Conservation (phyloP, 2,113 vertebrate genomes). For the Paraplagusia blochii region DNA sequence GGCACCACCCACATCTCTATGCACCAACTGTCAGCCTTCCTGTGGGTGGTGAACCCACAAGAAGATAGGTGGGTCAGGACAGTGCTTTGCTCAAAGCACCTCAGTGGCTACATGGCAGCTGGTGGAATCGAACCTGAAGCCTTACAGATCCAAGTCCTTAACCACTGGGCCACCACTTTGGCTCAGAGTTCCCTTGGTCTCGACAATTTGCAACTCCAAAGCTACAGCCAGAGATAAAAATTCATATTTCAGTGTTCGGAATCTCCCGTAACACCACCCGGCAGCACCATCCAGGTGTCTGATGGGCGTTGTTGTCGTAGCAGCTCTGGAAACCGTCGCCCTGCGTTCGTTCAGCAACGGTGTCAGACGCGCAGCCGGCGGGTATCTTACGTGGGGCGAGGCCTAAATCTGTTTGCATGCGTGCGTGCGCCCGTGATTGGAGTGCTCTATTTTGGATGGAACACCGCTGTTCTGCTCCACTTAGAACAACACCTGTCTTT, state of each 20-base stretch:
- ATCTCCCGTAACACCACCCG: constrained; percentile 1
- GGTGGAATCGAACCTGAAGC: too few species aligned
- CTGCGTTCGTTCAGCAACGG: constrained; percentile 24
- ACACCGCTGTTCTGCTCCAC: constrained; percentile 53
- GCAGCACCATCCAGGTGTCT: neutral
- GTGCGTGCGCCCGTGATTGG: constrained; percentile 22
- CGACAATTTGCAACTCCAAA: constrained; percentile 2
- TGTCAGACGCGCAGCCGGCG: too few species aligned
- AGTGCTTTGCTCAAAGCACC: too few species aligned
- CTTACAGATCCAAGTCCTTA: too few species aligned
- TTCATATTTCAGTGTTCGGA: constrained; percentile 29
- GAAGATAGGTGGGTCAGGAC: too few species aligned
- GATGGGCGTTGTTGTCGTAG: neutral
- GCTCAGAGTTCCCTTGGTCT: too few species aligned
- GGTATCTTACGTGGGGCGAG: neutral
- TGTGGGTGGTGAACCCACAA: too few species aligned
- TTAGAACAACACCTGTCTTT: constrained; percentile 51
- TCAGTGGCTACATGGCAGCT: too few species aligned
- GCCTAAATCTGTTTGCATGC: neutral
- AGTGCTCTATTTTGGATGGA: constrained; percentile 46
- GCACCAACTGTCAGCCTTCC: too few species aligned
- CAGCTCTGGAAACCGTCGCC: constrained; percentile 16
- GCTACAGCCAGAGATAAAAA: constrained; percentile 18
- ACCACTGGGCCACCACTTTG: too few species aligned
- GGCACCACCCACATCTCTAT: too few species aligned